Percentiles rank a stretch among this genome's conserved stretches.
Conservation (phyloP, 92 coral and sea anemone genomes). For the Parazoanthus atlanticus region DNA sequence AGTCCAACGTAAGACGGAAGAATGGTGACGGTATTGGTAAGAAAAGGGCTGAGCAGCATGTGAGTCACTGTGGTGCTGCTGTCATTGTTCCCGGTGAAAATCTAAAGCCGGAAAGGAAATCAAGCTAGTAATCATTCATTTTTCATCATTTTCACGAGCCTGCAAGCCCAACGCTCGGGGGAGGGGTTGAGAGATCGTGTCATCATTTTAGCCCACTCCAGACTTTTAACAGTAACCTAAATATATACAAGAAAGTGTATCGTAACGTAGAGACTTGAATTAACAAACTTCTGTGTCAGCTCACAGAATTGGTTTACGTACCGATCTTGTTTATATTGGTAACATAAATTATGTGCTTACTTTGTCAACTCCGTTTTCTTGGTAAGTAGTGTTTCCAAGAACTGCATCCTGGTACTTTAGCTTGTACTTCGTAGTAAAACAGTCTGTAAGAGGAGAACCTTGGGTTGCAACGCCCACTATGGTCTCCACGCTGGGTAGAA, state of each 20-base stretch:
- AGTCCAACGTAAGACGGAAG: not conserved
- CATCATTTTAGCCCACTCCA: no score
- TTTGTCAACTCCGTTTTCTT: not conserved
- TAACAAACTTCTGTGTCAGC: no score
- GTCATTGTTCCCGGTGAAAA: conserved; percentile 26
- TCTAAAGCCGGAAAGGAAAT: not conserved
- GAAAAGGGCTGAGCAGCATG: not conserved
- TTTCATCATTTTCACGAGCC: not conserved
- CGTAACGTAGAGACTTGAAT: no score
- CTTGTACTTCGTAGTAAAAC: not conserved
- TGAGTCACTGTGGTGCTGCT: conserved; percentile 5
- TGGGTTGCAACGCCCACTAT: conserved; percentile 14
- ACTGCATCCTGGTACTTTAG: not conserved
- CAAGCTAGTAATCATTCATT: not conserved
- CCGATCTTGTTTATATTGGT: no score
- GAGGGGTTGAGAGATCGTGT: no score
- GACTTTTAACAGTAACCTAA: no score
- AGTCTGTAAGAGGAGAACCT: not conserved
- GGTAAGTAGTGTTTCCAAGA: not conserved
- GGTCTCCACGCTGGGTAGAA: not conserved
- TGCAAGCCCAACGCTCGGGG: no score
- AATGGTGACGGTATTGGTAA: not conserved
- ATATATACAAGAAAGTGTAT: no score
- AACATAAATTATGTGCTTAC: not conserved
- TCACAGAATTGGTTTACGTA: not conserved